Evolutionary conservation across 2,888 invertebrate genomes (phyloP), one percentile per base, ranked within the genome.

Genomic region (Torymus texanus): DNA sequence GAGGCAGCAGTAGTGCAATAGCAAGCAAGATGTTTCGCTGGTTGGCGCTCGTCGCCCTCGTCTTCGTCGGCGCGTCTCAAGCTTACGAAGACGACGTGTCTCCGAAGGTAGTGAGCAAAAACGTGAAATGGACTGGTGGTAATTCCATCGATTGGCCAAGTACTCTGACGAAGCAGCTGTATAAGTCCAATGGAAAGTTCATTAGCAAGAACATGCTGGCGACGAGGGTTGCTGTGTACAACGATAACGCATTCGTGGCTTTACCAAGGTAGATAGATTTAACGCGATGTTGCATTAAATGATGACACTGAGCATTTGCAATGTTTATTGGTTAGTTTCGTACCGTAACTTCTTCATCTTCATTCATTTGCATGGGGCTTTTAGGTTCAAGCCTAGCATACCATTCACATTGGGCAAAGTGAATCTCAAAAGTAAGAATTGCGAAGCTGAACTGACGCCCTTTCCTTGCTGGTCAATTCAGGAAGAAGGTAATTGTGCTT

Each of bases 391-490:
- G 81, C 89, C 92, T 65, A 94, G 94, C 51, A 92, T 93, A 0
- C 93, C 94, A 13, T 92, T 92, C 72, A 94, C 94, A 1, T 86
- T 94, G 58, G 94, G 92, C 24, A 92, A 89, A 81, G 90, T 93
- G 55, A 91, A 91, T 14, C 86, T 93, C 82, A 92, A 94, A 88
- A 91, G 88, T 76, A 84, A 83, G 10, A 90, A 91, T 50, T 92
- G 41, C 10, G 41, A 41, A 8, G 41, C 92, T 81, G 87, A 91
- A 72, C 90, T 92, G 2, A 89, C 24, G 21, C 61, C 24, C 14
- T 24, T 21, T 62, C 61, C 61, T 70, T 41, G 8, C 59, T 41
- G 41, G 41, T 41, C 41, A 41, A 5, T 41, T 41, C 41, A 41
- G 41, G 41, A 41, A 41, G 41, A 41, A 8, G 41, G 41, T 8